Percentiles rank a stretch among this genome's conserved stretches.
Evolutionary conservation across 1,140 invertebrate species (phyloP).

Genomic region (Helicoverpa zea): DNA sequence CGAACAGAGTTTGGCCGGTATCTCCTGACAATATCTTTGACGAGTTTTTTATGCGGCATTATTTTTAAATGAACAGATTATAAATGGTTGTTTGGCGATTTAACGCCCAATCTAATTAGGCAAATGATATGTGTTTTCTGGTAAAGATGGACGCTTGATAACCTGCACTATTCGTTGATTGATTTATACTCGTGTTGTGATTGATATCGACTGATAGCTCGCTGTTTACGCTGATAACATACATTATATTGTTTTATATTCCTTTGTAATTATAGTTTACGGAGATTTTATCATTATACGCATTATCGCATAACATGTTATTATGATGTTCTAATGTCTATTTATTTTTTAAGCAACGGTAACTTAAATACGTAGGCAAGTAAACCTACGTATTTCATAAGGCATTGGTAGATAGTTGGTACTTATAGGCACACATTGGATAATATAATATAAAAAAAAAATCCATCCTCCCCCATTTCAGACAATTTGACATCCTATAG

Average conservation of each 20-base stretch:
- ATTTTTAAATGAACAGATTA: conserved; percentile 86
- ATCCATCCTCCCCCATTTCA: too few relatives aligned
- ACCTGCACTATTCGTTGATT: conserved; percentile 71
- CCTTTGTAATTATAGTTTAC: conserved; percentile 26
- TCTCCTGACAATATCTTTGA: conserved; percentile 86
- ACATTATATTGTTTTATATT: conserved; percentile 33
- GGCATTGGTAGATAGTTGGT: too few relatives aligned
- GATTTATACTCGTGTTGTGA: conserved; percentile 66
- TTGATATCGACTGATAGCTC: conserved; percentile 23
- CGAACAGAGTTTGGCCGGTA: conserved; percentile 78
- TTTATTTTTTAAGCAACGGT: neutral
- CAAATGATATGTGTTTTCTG: conserved; percentile 86
- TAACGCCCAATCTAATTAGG: conserved; percentile 87
- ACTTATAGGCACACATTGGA: neutral
- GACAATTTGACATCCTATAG: too few relatives aligned
- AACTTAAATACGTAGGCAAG: too few relatives aligned
- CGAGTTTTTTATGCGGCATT: conserved; percentile 84
- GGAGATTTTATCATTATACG: neutral
- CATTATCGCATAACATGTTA: conserved; percentile 12
- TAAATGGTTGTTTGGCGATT: conserved; percentile 86
- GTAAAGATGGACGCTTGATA: conserved; percentile 65
- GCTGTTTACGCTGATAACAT: conserved; percentile 28
- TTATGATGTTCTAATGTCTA: conserved; percentile 21
- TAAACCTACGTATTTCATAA: too few relatives aligned
- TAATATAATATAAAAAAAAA: too few relatives aligned